phyloP scores from a whole-genome alignment of 53 echinoderm and acorn worm species.

The Henricia sp. region DNA sequence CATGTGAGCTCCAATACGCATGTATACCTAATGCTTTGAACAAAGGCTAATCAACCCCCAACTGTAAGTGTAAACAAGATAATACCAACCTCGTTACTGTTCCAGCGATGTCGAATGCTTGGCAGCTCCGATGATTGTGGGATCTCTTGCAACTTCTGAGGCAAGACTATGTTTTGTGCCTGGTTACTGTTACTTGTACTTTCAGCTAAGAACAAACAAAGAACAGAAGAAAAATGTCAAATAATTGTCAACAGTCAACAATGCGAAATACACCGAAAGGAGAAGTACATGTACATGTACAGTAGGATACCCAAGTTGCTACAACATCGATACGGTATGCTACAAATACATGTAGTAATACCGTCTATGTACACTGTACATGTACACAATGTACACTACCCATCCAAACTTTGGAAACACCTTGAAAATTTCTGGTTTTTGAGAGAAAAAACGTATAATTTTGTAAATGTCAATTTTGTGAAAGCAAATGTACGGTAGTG shows the following conservation, averaged over 20 bases:
- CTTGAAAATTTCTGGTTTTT: too few relatives aligned
- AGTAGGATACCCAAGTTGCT: neutral
- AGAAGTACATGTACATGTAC: neutral
- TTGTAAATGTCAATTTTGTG: too few relatives aligned
- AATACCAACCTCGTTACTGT: constrained; percentile 90
- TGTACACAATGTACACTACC: neutral
- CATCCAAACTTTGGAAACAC: neutral
- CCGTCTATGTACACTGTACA: neutral
- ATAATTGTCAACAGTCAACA: too few relatives aligned
- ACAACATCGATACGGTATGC: neutral
- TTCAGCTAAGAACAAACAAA: neutral
- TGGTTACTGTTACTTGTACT: constrained; percentile 51
- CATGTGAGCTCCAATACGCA: neutral
- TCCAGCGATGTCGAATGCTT: constrained; percentile 85
- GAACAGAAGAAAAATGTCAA: too few relatives aligned
- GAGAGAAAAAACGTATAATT: too few relatives aligned
- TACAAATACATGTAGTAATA: neutral
- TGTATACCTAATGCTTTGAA: neutral
- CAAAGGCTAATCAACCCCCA: neutral
- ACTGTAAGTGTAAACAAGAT: neutral
- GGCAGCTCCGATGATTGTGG: constrained; percentile 77
- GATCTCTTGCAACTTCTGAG: constrained; percentile 78
- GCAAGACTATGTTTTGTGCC: constrained; percentile 74
- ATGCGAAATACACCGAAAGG: neutral
- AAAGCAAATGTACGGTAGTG: too few relatives aligned